Evolutionary conservation across 2,797 vertebrate species (phyloP).

Genomic region (Cryptoblepharus egeriae): DNA sequence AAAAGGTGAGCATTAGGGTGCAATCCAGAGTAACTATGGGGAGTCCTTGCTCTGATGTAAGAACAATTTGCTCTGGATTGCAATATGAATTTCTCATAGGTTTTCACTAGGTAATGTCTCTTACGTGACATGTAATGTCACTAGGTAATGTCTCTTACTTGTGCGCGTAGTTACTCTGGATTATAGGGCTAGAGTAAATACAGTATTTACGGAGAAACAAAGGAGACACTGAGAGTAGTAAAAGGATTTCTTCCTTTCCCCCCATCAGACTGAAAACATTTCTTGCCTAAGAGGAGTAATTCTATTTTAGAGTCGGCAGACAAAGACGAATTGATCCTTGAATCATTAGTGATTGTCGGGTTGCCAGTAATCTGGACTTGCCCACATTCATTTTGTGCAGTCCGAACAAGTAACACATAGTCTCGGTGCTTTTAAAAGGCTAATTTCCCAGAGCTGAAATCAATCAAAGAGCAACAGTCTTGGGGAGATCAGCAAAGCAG

Average conservation of each 20-base stretch:
- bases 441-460: constrained; percentile 33
- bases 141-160: too few relatives aligned
- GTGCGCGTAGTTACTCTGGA: too few relatives aligned
- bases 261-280: neutral
- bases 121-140: too few relatives aligned
- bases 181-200: too few relatives aligned
- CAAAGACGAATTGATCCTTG: constrained; percentile 34
- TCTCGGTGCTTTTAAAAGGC: constrained; percentile 35
- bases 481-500: neutral
- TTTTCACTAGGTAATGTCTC: too few relatives aligned
- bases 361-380: constrained; percentile 31
- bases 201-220: too few relatives aligned
- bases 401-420: constrained; percentile 14
- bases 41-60: too few relatives aligned
- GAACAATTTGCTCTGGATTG: too few relatives aligned
- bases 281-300: constrained; percentile 24
- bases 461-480: constrained; percentile 3
- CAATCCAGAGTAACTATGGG: too few relatives aligned
- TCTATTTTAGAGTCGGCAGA: constrained; percentile 14
- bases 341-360: constrained; percentile 30
- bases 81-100: too few relatives aligned
- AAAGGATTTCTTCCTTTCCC: neutral
- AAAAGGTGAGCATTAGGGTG: too few relatives aligned
- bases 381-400: constrained; percentile 28
- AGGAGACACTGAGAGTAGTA: too few relatives aligned